Conservation (phyloP, 2,113 vertebrate genomes). For the Thinocorus orbignyianus region DNA sequence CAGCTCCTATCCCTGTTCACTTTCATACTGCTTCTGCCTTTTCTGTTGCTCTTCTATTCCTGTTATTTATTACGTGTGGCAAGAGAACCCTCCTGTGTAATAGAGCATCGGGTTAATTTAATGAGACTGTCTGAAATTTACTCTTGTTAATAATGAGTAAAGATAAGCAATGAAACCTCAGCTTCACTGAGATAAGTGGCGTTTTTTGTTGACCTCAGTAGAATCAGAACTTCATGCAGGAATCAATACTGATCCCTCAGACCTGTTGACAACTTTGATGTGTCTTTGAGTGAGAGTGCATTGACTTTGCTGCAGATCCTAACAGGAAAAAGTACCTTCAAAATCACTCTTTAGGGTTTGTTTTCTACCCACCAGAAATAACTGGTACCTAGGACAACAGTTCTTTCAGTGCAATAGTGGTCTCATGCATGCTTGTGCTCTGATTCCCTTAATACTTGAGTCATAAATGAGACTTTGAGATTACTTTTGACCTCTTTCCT, state of each 20-base stretch:
- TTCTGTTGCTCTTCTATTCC: not conserved
- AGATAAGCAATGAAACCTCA: not conserved
- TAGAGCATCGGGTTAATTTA: not conserved
- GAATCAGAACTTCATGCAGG: not conserved
- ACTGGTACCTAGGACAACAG: accelerated
- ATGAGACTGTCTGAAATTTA: not conserved
- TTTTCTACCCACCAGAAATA: not conserved
- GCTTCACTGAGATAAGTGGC: not conserved
- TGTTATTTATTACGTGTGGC: not conserved
- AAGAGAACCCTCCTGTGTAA: not conserved
- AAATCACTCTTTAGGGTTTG: not conserved
- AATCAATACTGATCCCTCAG: not conserved
- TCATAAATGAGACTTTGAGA: not conserved
- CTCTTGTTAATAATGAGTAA: not conserved
- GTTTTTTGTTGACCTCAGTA: not conserved
- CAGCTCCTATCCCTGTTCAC: not conserved
- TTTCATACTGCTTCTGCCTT: not conserved
- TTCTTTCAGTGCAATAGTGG: not conserved
- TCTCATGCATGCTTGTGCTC: not conserved
- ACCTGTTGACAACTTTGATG: not conserved
- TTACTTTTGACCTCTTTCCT: not conserved
- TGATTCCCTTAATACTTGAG: not conserved
- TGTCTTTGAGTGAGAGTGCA: not conserved
- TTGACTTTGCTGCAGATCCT: not conserved
- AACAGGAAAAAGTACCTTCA: not conserved